Evolutionary conservation across 2,888 invertebrate species (phyloP), one percentile per base, ranked within the genome.

Genomic region (Halictus ligatus): DNA sequence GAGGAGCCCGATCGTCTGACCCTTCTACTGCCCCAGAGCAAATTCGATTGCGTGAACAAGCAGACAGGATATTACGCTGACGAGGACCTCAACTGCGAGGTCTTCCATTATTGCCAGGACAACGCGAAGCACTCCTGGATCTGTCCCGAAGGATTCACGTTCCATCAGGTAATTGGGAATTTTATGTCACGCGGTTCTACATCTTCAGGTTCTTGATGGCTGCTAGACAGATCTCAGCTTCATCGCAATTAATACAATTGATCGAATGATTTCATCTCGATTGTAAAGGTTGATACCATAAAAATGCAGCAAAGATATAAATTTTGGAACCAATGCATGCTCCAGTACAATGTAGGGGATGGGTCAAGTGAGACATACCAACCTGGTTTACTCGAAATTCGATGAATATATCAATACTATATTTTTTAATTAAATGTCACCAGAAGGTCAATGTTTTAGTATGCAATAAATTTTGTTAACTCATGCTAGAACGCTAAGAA

Each of bases 21-120:
- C 21, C 95, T 97, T 69, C 96, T 98, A 75, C 96, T 98, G 84
- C 97, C 97, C 79, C 97, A 98, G 94, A 98, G 98, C 85, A 98
- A 97, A 94, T 99, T 98, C 95, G 96, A 97, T 93, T 98, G 98
- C 94, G 96, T 96, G 64, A 97, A 96, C 92, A 98, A 97, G 94
- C 97, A 97, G 94, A 98, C 98, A 18, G 98, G 98, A 13, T 99
- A 98, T 95, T 98, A 98, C 94, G 98, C 98, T 46, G 98, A 98
- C 93, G 98, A 98, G 92, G 98, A 97, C 72, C 96, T 99, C 43
- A 97, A 97, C 92, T 99, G 98, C 93, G 98, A 98, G 95, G 98
- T 98, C 64, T 99, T 98, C 97, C 98, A 98, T 94, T 98, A 98
- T 95, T 98, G 98, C 94, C 98, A 98, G 94, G 98, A 98, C 91